Evolutionary conservation across 2,888 invertebrate species (phyloP), one percentile per base, ranked within the genome.

Genomic region (Drosophila limbata): DNA sequence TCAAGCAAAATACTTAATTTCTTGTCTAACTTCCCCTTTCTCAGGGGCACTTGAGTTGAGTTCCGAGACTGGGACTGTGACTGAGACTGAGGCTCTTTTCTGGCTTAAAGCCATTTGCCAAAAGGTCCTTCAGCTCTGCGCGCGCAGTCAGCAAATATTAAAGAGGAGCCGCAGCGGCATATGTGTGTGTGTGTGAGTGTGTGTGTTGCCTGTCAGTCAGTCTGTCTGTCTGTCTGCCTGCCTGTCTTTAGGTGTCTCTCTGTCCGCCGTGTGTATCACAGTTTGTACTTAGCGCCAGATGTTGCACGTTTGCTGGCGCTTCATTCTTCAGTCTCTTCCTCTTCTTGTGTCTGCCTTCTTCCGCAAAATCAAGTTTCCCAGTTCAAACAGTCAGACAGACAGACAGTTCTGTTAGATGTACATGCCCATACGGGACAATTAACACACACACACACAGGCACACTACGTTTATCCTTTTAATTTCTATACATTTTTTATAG

Each of bases 281-380:
- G 86, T 88, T 84, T 88, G 83, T 84, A 88, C 88, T 88, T 88
- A 84, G 88, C 86, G 84, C 81, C 84, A 85, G 87, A 85, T 88
- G 88, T 85, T 79, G 75, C 77, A 75, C 74, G 77, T 76, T 76
- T 65, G 63, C 64, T 65, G 65, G 69, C 68, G 73, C 73, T 61
- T 15, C 40, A 37, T 53, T 42, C 57, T 53, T 42, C 57, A 39
- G 37, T 53, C 53, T 61, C 53, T 61, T 62, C 37, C 44, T 39
- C 44, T 44, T 47, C 39, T 4, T 33, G 4, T 5, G 1, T 3
- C 45, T 70, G 70, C 69, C 77, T 69, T 69, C 77, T 78, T 74
- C 75, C 82, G 68, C 77, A 72, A 85, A 85, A 87, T 87, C 89
- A 88, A 87, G 84, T 87, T 84, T 63, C 84, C 89, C 88, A 85